These are phyloP conservation scores for Melitaea athalia DNA, from an alignment of 2,888 invertebrate species.

Conservation along the genomic window DNA sequence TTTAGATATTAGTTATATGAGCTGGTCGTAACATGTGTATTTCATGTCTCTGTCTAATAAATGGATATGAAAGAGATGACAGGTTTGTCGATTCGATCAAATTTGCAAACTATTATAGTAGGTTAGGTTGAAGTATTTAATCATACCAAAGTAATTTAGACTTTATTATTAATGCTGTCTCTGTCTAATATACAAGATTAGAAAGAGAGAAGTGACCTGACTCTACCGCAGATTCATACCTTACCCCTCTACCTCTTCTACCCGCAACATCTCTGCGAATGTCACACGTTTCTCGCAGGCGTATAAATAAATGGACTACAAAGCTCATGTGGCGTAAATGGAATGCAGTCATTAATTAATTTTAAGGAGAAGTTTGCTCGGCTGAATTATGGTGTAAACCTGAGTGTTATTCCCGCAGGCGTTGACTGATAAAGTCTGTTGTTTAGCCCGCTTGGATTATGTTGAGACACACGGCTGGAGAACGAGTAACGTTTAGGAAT, in stretches of 20 bases:
- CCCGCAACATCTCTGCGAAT: not conserved
- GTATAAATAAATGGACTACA: constrained; percentile 36
- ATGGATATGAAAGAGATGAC: too few relatives aligned
- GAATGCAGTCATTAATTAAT: constrained; percentile 55
- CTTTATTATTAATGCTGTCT: too few relatives aligned
- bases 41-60: too few relatives aligned
- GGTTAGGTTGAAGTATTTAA: too few relatives aligned
- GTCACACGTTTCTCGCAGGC: constrained; percentile 12
- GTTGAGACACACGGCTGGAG: constrained; percentile 14
- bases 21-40: too few relatives aligned
- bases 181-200: too few relatives aligned
- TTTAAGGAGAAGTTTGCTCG: constrained; percentile 50
- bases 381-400: constrained; percentile 59
- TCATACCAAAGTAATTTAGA: too few relatives aligned
- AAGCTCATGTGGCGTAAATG: constrained; percentile 39
- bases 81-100: too few relatives aligned
- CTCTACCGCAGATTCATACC: not conserved
- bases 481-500: not conserved
- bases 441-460: constrained; percentile 31
- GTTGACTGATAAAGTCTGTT: constrained; percentile 48
- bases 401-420: constrained; percentile 52
- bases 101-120: too few relatives aligned
- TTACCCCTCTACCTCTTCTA: not conserved
- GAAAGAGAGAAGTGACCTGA: not conserved
- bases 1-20: too few relatives aligned